Percentiles rank a stretch among this genome's conserved stretches.
These are phyloP conservation scores for Dryoscopus gambensis DNA, from an alignment of 2,113 vertebrate species.

Conservation along the genomic window DNA sequence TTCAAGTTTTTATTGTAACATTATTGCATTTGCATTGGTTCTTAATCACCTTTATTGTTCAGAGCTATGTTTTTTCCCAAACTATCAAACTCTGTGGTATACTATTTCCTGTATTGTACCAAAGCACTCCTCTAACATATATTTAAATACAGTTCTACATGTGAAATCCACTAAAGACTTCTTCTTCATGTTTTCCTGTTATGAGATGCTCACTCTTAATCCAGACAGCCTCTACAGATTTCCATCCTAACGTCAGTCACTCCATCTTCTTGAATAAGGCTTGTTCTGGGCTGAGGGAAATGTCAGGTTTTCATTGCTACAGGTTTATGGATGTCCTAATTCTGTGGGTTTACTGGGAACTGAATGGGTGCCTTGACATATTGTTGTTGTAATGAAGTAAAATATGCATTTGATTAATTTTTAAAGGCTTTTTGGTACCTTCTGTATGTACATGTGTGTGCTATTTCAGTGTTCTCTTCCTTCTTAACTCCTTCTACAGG, in stretches of 20 bases:
- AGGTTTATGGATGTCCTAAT: not conserved
- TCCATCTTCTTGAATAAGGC: not conserved
- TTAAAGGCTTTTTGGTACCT: not conserved
- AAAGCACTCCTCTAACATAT: not conserved
- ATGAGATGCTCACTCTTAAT: not conserved
- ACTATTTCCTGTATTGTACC: not conserved
- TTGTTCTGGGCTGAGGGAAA: not conserved
- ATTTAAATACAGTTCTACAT: not conserved
- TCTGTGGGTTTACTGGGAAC: not conserved
- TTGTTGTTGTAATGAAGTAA: not conserved
- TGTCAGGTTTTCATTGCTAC: not conserved
- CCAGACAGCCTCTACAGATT: not conserved
- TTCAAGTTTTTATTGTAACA: constrained; percentile 23
- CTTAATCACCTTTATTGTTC: constrained; percentile 29
- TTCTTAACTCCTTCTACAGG: not conserved
- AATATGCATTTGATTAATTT: not conserved
- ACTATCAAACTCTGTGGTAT: not conserved
- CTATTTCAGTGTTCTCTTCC: not conserved
- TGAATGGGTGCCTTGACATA: not conserved
- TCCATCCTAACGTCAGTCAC: not conserved
- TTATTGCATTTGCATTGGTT: constrained; percentile 21
- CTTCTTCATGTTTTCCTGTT: not conserved
- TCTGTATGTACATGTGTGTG: fast-evolving
- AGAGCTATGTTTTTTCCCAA: not conserved
- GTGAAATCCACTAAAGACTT: not conserved